phyloP scores from a whole-genome alignment of 2,113 vertebrate genomes.

The Tricholaema leucomelas region DNA sequence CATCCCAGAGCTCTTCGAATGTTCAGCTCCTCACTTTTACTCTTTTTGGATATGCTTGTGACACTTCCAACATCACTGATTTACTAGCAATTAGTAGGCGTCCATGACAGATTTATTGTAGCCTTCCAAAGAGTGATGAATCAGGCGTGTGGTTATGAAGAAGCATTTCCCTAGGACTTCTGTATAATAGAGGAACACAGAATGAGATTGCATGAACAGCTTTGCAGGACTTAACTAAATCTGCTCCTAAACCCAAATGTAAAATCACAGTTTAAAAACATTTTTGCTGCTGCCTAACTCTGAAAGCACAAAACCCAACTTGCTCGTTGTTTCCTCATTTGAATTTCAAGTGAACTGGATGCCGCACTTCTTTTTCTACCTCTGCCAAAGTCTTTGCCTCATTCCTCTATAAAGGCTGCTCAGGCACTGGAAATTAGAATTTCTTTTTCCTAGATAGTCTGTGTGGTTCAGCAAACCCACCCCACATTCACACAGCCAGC shows the following conservation, averaged over 20 bases:
- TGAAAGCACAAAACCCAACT: background rate
- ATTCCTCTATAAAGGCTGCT: background rate
- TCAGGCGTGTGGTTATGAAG: background rate
- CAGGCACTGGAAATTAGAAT: background rate
- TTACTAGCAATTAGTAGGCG: slow-evolving; percentile 64
- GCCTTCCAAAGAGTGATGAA: slow-evolving; percentile 46
- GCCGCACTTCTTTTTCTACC: background rate
- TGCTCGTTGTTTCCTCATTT: background rate
- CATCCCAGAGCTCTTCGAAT: slow-evolving; percentile 38
- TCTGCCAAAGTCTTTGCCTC: background rate
- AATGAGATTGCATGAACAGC: background rate
- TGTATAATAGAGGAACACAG: background rate
- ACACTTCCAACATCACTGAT: slow-evolving; percentile 54
- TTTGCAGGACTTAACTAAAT: slow-evolving; percentile 26
- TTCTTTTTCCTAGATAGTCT: background rate
- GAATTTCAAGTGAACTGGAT: slow-evolving; percentile 30
- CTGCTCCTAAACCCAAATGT: background rate
- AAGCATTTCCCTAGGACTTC: background rate
- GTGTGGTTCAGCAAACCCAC: background rate
- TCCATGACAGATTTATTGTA: slow-evolving; percentile 59
- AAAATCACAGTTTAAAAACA: background rate
- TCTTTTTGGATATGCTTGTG: slow-evolving; percentile 20
- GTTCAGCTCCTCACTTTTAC: background rate
- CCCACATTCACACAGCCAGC: background rate
- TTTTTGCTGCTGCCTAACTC: slow-evolving; percentile 12